These are phyloP conservation scores for Lynx canadensis DNA, from an alignment of 2,113 vertebrate species.

Conservation along the genomic window DNA sequence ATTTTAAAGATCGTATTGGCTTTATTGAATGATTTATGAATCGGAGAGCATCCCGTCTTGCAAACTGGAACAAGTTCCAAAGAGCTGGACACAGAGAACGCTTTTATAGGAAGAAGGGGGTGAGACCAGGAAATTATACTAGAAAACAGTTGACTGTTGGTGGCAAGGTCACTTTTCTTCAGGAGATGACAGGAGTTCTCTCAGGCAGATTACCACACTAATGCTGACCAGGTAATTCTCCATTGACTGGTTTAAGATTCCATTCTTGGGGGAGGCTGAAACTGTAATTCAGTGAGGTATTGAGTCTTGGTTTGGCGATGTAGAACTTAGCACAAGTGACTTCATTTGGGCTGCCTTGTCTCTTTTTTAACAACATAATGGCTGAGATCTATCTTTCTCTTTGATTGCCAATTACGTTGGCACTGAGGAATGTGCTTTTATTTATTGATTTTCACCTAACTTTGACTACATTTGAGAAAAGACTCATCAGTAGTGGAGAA, in stretches of 20 bases:
- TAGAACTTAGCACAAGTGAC: not conserved
- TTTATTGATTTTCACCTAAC: not conserved
- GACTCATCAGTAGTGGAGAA: not conserved
- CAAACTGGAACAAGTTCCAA: not conserved
- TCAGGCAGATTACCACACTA: not conserved
- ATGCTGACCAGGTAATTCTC: not conserved
- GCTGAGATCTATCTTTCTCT: not conserved
- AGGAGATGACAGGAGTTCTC: not conserved
- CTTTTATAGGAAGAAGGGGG: not conserved
- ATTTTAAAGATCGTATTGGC: not conserved
- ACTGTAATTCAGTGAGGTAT: not conserved
- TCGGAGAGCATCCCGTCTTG: not conserved
- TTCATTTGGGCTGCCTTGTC: not conserved
- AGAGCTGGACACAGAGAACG: not conserved
- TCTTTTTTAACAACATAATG: not conserved
- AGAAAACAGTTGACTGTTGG: not conserved
- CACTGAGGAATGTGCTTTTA: not conserved
- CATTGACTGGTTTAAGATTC: not conserved
- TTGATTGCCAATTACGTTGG: not conserved
- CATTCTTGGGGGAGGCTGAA: not conserved
- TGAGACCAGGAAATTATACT: not conserved
- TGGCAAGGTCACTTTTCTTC: not conserved
- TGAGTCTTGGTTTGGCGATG: not conserved
- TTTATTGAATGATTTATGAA: not conserved
- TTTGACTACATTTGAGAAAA: constrained; percentile 20